Evolutionary conservation across 2,888 invertebrate species (phyloP), one percentile per base, ranked within the genome.

Genomic region (Drosophila setosimentum): DNA sequence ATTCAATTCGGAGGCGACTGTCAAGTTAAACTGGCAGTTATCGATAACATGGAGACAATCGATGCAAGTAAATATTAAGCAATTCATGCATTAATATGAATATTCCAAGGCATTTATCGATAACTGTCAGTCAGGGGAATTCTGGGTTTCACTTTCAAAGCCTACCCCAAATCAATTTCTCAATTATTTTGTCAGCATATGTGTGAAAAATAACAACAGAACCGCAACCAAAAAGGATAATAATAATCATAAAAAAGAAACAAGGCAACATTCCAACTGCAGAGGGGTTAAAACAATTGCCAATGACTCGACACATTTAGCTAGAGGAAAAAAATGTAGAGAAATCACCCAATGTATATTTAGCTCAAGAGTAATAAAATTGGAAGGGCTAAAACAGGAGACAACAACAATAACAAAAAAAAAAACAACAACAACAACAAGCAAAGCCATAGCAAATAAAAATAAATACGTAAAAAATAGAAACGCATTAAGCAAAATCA

Each of bases 401-500:
- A 54, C 58, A 61, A 53, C 61, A 62, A 45, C 30, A 71, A 53
- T 49, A 59, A 45, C 40, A 53, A 62, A 63, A 68, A 78, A 5
- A 54, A 16, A 24, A 37, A 37, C 35, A 54, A 48, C 18, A 55
- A 32, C 55, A 51, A 21, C 58, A 58, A 33, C 51, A 68, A 48
- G 37, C 3, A 40, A 57, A 78, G 76, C 63, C 74, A 72, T 68
- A 70, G 89, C 80, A 87, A 80, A 89, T 87, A 89, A 87, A 86
- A 89, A 89, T 76, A 83, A 89, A 84, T 74, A 80, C 55, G 78
- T 65, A 76, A 87, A 77, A 80, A 85, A 78, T 70, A 63, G 65
- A 80, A 87, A 87, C 78, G 83, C 89, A 88, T 89, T 89, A 88
- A 82, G 64, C 70, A 89, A 88, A 87, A 87, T 89, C 90, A 87